Evolutionary conservation across 2,797 vertebrate genomes (phyloP).

Genomic region (Paramormyrops hopkinsi): DNA sequence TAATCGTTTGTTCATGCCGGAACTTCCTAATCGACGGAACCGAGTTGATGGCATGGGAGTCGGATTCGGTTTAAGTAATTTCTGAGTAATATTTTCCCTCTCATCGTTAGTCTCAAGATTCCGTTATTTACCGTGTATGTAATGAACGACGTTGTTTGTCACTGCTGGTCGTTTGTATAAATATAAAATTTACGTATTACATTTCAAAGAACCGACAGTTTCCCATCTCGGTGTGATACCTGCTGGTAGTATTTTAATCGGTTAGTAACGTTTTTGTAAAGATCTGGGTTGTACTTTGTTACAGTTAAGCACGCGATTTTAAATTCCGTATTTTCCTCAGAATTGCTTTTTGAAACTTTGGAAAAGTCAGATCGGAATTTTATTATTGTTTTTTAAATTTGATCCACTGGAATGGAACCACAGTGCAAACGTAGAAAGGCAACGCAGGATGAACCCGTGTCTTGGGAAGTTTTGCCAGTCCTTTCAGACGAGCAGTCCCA

Average conservation of each 20-base stretch:
- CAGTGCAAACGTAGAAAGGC: conserved; percentile 56
- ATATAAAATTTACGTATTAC: neutral
- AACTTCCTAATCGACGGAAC: neutral
- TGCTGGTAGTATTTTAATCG: neutral
- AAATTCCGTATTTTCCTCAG: neutral
- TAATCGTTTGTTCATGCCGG: neutral
- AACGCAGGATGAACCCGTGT: conserved; percentile 18
- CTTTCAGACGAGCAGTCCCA: conserved; percentile 67
- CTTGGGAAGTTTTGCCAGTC: conserved; percentile 64
- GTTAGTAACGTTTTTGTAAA: neutral
- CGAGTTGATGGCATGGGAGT: neutral
- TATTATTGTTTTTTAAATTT: neutral
- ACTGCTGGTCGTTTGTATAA: neutral
- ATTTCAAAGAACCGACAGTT: neutral
- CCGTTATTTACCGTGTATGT: neutral
- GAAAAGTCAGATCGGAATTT: neutral
- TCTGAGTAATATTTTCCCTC: neutral
- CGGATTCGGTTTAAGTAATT: neutral
- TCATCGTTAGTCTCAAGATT: neutral
- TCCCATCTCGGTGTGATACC: neutral
- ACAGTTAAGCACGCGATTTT: neutral
- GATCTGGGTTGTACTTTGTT: neutral
- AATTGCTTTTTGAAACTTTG: neutral
- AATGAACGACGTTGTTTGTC: neutral
- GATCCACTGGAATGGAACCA: conserved; percentile 54